A percentile compares a stretch with the other conserved stretches of the same genome.
Conservation (phyloP, 2,797 vertebrate species). For the Chromis chromis region DNA sequence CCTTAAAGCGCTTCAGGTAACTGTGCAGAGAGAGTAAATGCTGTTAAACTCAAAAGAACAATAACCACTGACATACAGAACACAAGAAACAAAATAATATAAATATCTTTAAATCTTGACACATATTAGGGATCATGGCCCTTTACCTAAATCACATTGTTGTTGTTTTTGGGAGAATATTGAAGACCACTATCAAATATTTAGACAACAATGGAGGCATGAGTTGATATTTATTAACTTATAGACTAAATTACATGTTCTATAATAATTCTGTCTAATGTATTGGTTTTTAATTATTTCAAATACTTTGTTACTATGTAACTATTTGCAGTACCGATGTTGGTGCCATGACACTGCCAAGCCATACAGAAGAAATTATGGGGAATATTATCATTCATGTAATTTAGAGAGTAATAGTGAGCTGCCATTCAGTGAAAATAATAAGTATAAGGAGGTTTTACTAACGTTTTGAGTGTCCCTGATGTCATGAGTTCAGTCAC, state of each 20-base stretch:
- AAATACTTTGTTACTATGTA: too few species aligned
- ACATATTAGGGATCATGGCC: too few species aligned
- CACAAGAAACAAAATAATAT: constrained; percentile 1
- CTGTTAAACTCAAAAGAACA: constrained; percentile 1
- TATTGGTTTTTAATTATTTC: too few species aligned
- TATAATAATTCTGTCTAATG: neutral
- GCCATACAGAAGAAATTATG: neutral
- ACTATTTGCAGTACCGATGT: too few species aligned
- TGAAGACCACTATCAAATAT: neutral
- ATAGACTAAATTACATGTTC: neutral
- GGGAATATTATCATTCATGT: neutral
- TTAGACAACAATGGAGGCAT: neutral
- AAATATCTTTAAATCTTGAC: neutral
- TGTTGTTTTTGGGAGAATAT: neutral
- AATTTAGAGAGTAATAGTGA: neutral
- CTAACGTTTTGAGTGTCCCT: constrained; percentile 96
- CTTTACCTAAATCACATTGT: too few species aligned
- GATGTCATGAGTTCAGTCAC: constrained; percentile 98
- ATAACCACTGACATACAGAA: constrained; percentile 2
- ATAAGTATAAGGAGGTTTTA: neutral
- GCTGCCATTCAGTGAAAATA: neutral
- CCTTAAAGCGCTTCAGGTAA: constrained; percentile 97
- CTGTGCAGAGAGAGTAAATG: constrained; percentile 71
- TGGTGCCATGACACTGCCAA: neutral
- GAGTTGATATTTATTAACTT: neutral